Base-by-base conservation (phyloP, 2,113 vertebrate species). In the Paracanthobrama guichenoti region DNA sequence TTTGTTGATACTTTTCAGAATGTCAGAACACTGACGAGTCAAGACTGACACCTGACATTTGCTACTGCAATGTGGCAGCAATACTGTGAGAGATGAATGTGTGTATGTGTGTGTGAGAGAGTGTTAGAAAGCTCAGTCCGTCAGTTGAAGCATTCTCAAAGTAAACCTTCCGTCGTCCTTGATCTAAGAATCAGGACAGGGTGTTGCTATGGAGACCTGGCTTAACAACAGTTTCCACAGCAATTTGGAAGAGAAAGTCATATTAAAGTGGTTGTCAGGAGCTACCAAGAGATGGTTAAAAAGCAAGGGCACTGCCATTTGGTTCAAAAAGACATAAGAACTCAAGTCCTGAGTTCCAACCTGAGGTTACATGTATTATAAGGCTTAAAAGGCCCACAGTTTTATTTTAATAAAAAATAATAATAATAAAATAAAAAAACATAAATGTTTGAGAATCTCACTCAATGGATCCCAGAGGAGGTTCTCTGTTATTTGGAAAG, bases 161-260 rank as follows among this genome's bases (percentile, higher is more conserved):
- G 86, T 88, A 86, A 90, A 89, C 86, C 90, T 91, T 86, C 87
- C 83, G 67, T 86, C 90, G 90, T 90, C 92, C 92, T 93, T 93
- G 90, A 92, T 92, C 89, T 88, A 91, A 88, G 90, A 92, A 92
- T 92, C 82, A 76, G 90, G 90, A 93, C 87, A 86, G 85, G 85
- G 84, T 86, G 92, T 94, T 93, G 82, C 93, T 89, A 93, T 91
- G 91, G 90, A 57, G 87, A 90, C 89, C 60, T 73, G 55, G 83
- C 83, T 89, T 86, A 86, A 88, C 85, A 89, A 89, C 69, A 48
- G 85, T 88, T 89, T 85, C 88, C 90, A 93, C 39, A 89, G 91
- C 88, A 87, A 90, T 88, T 71, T 86, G 60, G 72, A 82, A 86
- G 85, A 35, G 14, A 75, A 91, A 84, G 87, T 90, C 88, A 85